phyloP scores from a whole-genome alignment of 2,797 vertebrate genomes.

The Takifugu rubripes region DNA sequence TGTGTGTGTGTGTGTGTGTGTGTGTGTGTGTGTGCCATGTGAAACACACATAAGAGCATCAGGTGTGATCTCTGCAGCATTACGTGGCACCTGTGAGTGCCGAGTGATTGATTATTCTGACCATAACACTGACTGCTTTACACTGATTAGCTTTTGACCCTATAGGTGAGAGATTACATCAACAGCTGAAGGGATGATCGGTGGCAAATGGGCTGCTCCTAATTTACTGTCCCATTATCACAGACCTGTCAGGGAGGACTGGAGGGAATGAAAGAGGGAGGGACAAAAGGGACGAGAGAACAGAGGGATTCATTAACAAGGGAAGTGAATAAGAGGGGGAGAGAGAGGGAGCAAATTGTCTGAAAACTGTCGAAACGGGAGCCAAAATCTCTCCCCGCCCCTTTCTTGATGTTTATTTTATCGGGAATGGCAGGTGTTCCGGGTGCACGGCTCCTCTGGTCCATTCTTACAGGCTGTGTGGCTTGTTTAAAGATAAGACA shows the following conservation, averaged over 20 bases:
- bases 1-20: no score
- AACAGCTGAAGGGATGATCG: slow-evolving; percentile 38
- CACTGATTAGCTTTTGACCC: slow-evolving; percentile 65
- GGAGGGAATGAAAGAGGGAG: slow-evolving; percentile 24
- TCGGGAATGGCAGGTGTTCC: slow-evolving; percentile 70
- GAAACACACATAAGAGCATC: slow-evolving; percentile 25
- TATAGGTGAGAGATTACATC: slow-evolving; percentile 58
- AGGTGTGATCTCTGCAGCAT: slow-evolving; percentile 42
- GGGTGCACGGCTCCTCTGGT: slow-evolving; percentile 45
- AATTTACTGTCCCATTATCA: slow-evolving; percentile 72
- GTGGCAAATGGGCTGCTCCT: slow-evolving; percentile 44
- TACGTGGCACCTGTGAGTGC: slow-evolving; percentile 31
- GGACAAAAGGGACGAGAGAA: slow-evolving; percentile 15
- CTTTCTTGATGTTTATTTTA: slow-evolving; percentile 70
- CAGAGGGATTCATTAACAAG: slow-evolving; percentile 47
- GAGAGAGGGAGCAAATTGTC: slow-evolving; percentile 15
- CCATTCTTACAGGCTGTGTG: slow-evolving; percentile 47
- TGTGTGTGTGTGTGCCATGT: background rate
- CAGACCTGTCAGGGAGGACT: slow-evolving; percentile 49
- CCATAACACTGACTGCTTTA: slow-evolving; percentile 48
- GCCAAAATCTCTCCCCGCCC: slow-evolving; percentile 43
- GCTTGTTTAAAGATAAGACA: slow-evolving; percentile 64
- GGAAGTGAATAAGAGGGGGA: slow-evolving; percentile 10
- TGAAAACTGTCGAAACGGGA: slow-evolving; percentile 18
- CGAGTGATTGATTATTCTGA: slow-evolving; percentile 67